phyloP scores from a whole-genome alignment of 1,140 invertebrate genomes.

The Drosophila navojoa region DNA sequence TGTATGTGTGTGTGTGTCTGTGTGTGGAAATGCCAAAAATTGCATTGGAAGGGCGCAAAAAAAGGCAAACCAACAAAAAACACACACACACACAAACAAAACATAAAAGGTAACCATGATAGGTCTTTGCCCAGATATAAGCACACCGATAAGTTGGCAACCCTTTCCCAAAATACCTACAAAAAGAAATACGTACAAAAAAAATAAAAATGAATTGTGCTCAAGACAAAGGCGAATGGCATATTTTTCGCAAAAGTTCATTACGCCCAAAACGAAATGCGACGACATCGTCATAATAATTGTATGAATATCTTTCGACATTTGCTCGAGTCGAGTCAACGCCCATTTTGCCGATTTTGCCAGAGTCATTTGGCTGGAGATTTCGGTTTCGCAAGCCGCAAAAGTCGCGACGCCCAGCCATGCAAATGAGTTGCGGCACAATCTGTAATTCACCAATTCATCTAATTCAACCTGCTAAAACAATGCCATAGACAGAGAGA shows the following conservation, averaged over 20 bases:
- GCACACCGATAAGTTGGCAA: slow-evolving; percentile 27
- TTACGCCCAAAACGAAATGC: slow-evolving; percentile 56
- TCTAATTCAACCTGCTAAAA: slow-evolving; percentile 32
- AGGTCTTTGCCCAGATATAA: slow-evolving; percentile 7
- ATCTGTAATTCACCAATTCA: slow-evolving; percentile 56
- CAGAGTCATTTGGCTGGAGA: slow-evolving; percentile 29
- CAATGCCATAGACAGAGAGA: background rate
- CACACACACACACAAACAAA: background rate
- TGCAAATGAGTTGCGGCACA: slow-evolving; percentile 54
- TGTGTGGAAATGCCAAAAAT: slow-evolving; percentile 46
- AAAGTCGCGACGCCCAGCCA: slow-evolving; percentile 52
- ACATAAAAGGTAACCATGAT: slow-evolving; percentile 1
- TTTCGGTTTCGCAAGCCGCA: slow-evolving; percentile 38
- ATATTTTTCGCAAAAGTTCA: slow-evolving; percentile 63
- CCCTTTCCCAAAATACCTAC: background rate
- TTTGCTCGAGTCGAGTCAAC: slow-evolving; percentile 51
- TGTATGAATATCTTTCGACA: slow-evolving; percentile 60
- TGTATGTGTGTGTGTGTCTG: slow-evolving; percentile 5
- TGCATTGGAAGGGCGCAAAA: slow-evolving; percentile 32
- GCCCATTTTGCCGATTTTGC: slow-evolving; percentile 68
- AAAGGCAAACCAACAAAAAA: background rate
- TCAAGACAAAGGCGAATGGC: slow-evolving; percentile 39
- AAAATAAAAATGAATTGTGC: slow-evolving; percentile 1
- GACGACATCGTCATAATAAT: slow-evolving; percentile 60
- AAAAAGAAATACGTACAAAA: background rate